phyloP scores from a whole-genome alignment of 92 coral and sea anemone genomes.

The Siderastrea siderea region DNA sequence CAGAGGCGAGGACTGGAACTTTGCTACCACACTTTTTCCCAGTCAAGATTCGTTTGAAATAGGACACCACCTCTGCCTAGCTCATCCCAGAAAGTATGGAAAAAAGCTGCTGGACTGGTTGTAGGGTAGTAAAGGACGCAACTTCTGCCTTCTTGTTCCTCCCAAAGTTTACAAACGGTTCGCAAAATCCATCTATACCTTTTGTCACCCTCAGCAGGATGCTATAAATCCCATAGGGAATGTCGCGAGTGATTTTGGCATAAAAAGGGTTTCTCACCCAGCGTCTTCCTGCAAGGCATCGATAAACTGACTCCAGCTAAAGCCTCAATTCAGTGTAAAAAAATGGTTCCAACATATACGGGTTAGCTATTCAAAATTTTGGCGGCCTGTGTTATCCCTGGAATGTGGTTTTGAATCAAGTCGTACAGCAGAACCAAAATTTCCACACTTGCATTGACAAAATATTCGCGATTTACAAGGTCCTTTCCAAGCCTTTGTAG shows the following conservation, averaged over 20 bases:
- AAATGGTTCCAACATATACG: not conserved
- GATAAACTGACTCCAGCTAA: no score
- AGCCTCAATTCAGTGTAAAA: slow-evolving; percentile 34
- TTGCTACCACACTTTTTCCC: slow-evolving; percentile 25
- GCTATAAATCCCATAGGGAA: slow-evolving; percentile 50
- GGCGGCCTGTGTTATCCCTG: slow-evolving; percentile 11
- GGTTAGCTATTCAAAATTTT: slow-evolving; percentile 15
- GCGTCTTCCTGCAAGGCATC: slow-evolving; percentile 50
- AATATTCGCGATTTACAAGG: slow-evolving; percentile 18
- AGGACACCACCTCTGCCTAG: slow-evolving; percentile 64
- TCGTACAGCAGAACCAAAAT: slow-evolving; percentile 31
- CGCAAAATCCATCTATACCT: slow-evolving; percentile 46
- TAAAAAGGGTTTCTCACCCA: slow-evolving; percentile 56
- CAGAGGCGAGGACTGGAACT: slow-evolving; percentile 41
- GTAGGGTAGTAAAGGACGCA: slow-evolving; percentile 68
- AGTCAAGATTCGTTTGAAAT: slow-evolving; percentile 63
- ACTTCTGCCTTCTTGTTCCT: slow-evolving; percentile 78
- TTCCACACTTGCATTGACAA: slow-evolving; percentile 17
- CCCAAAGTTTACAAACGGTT: slow-evolving; percentile 57
- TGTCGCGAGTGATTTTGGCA: slow-evolving; percentile 53
- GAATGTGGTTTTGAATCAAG: slow-evolving; percentile 2
- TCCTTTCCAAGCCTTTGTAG: slow-evolving; percentile 12
- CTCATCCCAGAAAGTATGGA: slow-evolving; percentile 42
- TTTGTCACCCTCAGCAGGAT: slow-evolving; percentile 48
- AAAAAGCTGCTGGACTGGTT: slow-evolving; percentile 66